Evolutionary conservation across 2,797 vertebrate species (phyloP), one percentile per base, ranked within the genome.

Genomic region (Artibeus lituratus): DNA sequence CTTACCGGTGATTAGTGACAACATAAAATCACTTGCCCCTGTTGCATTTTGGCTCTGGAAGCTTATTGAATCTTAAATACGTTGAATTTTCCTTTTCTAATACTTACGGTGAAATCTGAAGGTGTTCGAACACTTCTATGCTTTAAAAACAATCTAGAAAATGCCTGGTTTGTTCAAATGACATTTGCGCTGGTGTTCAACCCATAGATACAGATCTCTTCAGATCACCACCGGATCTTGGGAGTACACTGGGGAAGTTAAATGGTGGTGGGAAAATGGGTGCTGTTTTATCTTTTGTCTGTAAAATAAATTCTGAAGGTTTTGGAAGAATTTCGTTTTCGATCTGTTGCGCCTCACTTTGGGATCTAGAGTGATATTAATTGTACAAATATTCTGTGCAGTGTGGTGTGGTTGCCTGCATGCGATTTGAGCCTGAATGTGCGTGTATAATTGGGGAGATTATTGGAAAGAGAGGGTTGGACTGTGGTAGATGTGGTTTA

Each of bases 401-500:
- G 5, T 87, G 51, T 85, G 3, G 9, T 78, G 0, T 12, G 24
- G 65, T 77, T 62, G 53, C 37, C 91, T 80, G 55, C 14, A 0
- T 72, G 74, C 86, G 97, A 95, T 53, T 39, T 78, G 65, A 94
- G 88, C 47, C 57, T 76, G 96, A 95, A 80, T 85, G 96, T 89
- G 69, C 49, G 3, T 90, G 78, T 35, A 1, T 82, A 95, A 94
- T 21, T 96, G 94, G 84, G 97, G 78, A 97, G 97, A 96, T 84
- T 83, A 49, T 67, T 95, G 96, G 86, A 93, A 59, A 97, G 92
- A 96, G 95, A 93, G 87, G 94, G 94, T 91, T 98, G 94, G 97
- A 84, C 55, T 97, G 87, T 90, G 88, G 77, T 96, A 76, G 90
- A 95, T 98, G 95, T 96, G 94, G 94, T 97, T 97, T 98, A 97